phyloP scores from a whole-genome alignment of 2,797 vertebrate species.

The Zalophus californianus region DNA sequence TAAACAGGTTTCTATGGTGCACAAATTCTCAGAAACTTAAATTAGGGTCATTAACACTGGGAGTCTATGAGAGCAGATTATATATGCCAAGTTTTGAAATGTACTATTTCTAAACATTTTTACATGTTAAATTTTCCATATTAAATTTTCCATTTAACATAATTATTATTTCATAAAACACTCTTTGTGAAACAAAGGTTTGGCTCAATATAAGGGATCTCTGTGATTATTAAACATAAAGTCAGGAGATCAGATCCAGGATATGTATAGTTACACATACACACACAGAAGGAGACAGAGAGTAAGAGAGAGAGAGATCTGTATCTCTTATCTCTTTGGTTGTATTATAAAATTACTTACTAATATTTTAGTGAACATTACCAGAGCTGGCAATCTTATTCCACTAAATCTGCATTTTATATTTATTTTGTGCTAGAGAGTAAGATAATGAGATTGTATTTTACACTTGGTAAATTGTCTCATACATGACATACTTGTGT shows the following conservation, averaged over 20 bases:
- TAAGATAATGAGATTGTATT: background rate
- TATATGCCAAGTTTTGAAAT: background rate
- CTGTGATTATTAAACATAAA: background rate
- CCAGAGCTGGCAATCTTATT: background rate
- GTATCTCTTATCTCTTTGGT: background rate
- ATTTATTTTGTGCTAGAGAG: background rate
- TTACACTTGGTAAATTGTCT: background rate
- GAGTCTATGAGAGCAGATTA: background rate
- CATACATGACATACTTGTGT: background rate
- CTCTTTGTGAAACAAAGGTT: background rate
- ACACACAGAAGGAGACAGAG: background rate
- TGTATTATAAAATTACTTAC: background rate
- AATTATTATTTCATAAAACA: background rate
- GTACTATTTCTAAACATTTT: background rate
- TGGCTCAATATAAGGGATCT: background rate
- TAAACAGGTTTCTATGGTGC: background rate
- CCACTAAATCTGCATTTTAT: background rate
- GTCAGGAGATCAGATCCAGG: background rate
- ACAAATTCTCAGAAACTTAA: slow-evolving; percentile 49
- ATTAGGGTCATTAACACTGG: background rate
- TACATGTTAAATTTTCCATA: background rate
- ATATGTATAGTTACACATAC: background rate
- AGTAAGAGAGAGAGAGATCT: background rate
- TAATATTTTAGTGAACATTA: slow-evolving; percentile 29
- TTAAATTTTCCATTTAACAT: background rate